Evolutionary conservation across 2,113 vertebrate species (phyloP).

Genomic region (Lates calcarifer): DNA sequence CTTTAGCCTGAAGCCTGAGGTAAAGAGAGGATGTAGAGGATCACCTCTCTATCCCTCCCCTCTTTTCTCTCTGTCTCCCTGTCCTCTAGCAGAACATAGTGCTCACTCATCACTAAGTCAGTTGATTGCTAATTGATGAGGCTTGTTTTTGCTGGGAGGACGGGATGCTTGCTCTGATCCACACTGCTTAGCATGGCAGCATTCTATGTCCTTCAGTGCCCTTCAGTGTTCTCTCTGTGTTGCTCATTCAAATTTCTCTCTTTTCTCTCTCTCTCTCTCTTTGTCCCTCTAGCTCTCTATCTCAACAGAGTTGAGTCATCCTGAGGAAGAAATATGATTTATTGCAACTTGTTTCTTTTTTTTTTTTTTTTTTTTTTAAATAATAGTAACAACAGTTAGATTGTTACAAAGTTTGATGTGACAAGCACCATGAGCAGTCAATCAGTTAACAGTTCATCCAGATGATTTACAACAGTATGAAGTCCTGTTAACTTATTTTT

Average conservation of each 20-base stretch:
- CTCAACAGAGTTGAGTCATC: not conserved
- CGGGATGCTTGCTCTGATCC: constrained; percentile 43
- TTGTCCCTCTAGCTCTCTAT: too few species aligned
- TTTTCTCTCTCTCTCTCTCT: too few species aligned
- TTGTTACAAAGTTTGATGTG: too few species aligned
- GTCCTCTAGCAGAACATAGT: constrained; percentile 26
- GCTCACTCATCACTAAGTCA: constrained; percentile 56
- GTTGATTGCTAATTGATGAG: constrained; percentile 44
- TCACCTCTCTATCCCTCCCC: not conserved
- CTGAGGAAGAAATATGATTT: not conserved
- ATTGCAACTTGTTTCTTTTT: too few species aligned
- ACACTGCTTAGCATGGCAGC: constrained; percentile 32
- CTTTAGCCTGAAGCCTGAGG: constrained; percentile 14
- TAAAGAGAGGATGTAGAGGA: constrained; percentile 7
- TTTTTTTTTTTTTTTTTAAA: too few species aligned
- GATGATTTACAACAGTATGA: too few species aligned
- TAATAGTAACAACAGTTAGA: too few species aligned
- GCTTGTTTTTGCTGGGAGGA: constrained; percentile 25
- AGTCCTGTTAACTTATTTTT: not conserved
- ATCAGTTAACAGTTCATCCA: too few species aligned
- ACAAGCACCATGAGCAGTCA: too few species aligned
- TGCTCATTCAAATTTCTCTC: not conserved
- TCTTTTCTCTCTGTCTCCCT: not conserved
- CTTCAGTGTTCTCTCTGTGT: not conserved
- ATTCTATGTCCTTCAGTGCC: constrained; percentile 48